Evolutionary conservation across 23 tunicate genomes (phyloP).

Genomic region (Corella eumyota): DNA sequence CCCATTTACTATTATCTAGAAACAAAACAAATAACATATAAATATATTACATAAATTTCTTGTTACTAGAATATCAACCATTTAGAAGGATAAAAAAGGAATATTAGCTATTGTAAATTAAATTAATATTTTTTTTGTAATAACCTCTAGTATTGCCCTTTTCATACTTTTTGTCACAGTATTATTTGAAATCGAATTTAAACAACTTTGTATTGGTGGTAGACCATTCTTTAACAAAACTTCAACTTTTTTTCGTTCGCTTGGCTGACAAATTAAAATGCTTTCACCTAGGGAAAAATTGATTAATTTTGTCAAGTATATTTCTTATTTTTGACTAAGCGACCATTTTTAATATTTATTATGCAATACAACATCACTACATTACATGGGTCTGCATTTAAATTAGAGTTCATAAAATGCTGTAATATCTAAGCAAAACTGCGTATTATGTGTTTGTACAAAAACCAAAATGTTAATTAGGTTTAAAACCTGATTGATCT

Average conservation of each 20-base stretch:
- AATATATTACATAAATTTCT: no score
- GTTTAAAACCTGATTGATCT: constrained; percentile 78
- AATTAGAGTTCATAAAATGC: no score
- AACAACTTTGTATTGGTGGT: constrained; percentile 61
- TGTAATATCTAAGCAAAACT: no score
- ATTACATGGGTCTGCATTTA: no score
- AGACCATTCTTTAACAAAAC: constrained; percentile 16
- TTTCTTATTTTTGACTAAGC: background rate
- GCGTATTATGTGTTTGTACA: no score
- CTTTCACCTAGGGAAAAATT: constrained; percentile 51
- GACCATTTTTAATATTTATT: no score
- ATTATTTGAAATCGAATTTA: constrained; percentile 11
- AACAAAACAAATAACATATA: constrained; percentile 1
- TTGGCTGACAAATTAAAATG: constrained; percentile 49
- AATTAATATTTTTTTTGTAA: no score
- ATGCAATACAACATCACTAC: no score
- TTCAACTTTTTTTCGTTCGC: constrained; percentile 42
- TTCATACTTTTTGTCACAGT: constrained; percentile 42
- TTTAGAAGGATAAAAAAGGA: background rate
- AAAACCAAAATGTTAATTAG: no score
- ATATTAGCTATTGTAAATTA: background rate
- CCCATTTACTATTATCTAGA: constrained; percentile 65
- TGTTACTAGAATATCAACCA: background rate
- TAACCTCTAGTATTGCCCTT: constrained; percentile 75
- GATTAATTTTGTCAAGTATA: background rate